A percentile compares a stretch with the other conserved stretches of the same genome.
Conservation (phyloP, 2,888 invertebrate species). For the Lithophane semibrunnea region DNA sequence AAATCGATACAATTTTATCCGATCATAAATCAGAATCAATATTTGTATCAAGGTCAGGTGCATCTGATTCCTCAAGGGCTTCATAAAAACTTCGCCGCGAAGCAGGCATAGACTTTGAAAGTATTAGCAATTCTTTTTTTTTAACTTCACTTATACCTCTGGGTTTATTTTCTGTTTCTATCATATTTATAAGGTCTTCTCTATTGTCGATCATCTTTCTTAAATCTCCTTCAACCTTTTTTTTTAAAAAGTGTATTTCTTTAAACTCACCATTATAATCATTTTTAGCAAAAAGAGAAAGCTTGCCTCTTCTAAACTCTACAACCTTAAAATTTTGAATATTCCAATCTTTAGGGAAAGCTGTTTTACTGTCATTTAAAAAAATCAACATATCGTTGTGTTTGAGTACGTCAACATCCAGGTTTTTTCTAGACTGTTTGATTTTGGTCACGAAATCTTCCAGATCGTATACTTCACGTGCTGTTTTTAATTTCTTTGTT, state of each 20-base stretch:
- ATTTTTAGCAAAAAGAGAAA: conserved; percentile 11
- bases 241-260: neutral
- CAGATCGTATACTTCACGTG: neutral
- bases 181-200: conserved; percentile 8
- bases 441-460: conserved; percentile 21
- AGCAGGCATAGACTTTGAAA: neutral
- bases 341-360: conserved; percentile 7
- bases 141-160: neutral
- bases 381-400: conserved; percentile 5
- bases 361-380: neutral
- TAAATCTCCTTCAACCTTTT: conserved; percentile 1
- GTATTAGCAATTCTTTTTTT: neutral
- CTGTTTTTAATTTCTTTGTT: no score
- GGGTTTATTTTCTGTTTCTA: neutral
- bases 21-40: neutral
- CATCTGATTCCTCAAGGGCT: neutral
- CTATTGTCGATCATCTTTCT: neutral
- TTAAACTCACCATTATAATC: conserved; percentile 15
- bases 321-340: conserved; percentile 15
- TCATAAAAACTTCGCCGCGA: neutral
- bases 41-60: neutral
- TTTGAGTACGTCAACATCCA: conserved; percentile 14
- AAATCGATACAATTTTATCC: no score
- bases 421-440: conserved; percentile 16
- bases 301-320: conserved; percentile 8